phyloP scores from a whole-genome alignment of 2,888 invertebrate genomes.

The Pocota personata region DNA sequence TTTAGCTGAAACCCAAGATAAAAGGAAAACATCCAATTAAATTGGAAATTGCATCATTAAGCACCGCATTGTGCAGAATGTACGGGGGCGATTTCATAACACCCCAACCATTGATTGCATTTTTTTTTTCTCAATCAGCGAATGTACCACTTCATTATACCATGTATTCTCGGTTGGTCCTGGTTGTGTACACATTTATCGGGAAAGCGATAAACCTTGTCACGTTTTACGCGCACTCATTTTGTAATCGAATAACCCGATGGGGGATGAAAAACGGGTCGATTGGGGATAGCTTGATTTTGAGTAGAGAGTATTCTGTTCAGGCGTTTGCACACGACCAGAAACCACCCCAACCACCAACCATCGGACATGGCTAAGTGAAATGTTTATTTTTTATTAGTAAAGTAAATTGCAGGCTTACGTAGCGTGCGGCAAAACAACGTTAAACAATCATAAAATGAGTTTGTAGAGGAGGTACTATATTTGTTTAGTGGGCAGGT shows the following conservation, averaged over 20 bases:
- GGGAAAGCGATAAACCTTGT: conserved; percentile 29
- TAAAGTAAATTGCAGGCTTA: conserved; percentile 4
- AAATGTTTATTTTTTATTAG: conserved; percentile 17
- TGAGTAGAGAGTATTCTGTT: background rate
- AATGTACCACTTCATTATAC: background rate
- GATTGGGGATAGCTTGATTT: background rate
- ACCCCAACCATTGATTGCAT: background rate
- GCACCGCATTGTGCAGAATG: background rate
- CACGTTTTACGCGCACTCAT: conserved; percentile 26
- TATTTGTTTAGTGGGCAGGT: background rate
- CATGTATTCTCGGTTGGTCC: background rate
- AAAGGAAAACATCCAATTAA: background rate
- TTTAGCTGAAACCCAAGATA: background rate
- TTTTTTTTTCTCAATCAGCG: background rate
- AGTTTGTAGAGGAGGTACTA: background rate
- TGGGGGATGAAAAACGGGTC: background rate
- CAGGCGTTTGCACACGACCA: background rate
- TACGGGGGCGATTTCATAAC: background rate
- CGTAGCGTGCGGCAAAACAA: background rate
- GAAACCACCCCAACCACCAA: background rate
- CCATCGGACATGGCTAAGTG: background rate
- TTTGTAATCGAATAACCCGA: conserved; percentile 24
- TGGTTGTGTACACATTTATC: background rate
- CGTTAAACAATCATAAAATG: background rate
- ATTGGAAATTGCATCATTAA: conserved; percentile 4